Conservation (phyloP, 2,888 invertebrate species). For the Amphipyra berbera region DNA sequence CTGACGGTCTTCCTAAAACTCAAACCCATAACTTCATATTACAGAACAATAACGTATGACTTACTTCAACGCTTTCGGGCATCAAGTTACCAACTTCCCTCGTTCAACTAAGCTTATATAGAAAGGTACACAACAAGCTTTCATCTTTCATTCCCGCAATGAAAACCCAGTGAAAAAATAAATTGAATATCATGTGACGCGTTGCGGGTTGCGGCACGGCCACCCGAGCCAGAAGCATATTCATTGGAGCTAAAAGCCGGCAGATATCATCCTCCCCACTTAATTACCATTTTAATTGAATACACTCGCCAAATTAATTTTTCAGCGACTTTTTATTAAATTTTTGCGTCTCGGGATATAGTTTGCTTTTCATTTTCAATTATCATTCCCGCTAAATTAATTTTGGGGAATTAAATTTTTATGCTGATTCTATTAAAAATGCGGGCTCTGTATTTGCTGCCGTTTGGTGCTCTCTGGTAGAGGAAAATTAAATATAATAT, state of each 20-base stretch:
- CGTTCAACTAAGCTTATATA: constrained; percentile 39
- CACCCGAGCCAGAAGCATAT: constrained; percentile 45
- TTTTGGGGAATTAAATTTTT: constrained; percentile 34
- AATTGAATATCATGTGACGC: constrained; percentile 65
- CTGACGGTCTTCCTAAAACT: constrained; percentile 6
- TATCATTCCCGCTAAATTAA: constrained; percentile 33
- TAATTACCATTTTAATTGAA: constrained; percentile 79
- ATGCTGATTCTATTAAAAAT: constrained; percentile 13
- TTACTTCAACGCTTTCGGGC: constrained; percentile 27
- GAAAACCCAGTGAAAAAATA: constrained; percentile 54
- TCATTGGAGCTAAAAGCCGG: constrained; percentile 58
- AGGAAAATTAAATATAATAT: too few relatives aligned
- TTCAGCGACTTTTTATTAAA: constrained; percentile 42
- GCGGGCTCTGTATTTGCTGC: not conserved
- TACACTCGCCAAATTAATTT: constrained; percentile 62
- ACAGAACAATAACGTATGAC: constrained; percentile 23
- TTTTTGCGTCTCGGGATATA: constrained; percentile 33
- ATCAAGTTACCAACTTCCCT: constrained; percentile 39
- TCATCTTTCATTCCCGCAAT: constrained; percentile 7
- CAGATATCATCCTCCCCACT: constrained; percentile 60
- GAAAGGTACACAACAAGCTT: constrained; percentile 32
- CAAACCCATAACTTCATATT: constrained; percentile 16
- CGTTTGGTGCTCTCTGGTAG: not conserved
- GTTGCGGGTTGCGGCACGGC: constrained; percentile 21
- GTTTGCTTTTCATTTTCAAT: constrained; percentile 58